Base-by-base conservation (phyloP, 2,113 vertebrate genomes). In the Sceloporus tristichus region DNA sequence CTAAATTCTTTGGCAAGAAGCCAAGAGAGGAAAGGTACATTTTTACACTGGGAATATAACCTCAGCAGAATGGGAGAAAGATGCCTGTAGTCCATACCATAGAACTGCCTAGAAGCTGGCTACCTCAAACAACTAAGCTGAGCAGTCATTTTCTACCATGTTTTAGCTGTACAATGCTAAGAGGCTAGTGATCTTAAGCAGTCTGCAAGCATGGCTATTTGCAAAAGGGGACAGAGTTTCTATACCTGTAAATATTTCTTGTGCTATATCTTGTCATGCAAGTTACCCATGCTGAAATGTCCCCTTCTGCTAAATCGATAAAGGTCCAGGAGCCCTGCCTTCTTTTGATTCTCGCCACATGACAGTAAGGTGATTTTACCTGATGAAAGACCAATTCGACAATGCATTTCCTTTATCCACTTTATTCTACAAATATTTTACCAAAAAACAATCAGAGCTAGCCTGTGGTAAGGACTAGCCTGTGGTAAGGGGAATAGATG, bases 41-140 rank as follows among this genome's bases (percentile, higher is more conserved):
- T 85, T 91, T 90, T 87, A 76, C 92, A 88, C 80, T 53, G 83
- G 87, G 78, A 91, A 56, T 65, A 92, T 89, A 90, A 91, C 84
- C 85, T 53, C 0, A 0, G 8, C 9, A 84, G 84, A 91, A 80
- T 89, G 85, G 11, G 18, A 82, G 79, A 79, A 29, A 90, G 89
- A 87, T 92, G 82, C 21, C 82, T 75, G 79, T 92, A 87, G 2
- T 74, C 48, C 78, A 79, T 6, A 42, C 73, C 85, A 56, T 21
- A 76, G 68, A 56, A 77, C 53, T n/a, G 16, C 23, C 42, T 9
- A 42, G 9, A 40, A 79, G 25, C 40, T 71, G 48, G 11, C 9
- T 18, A n/a, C 1, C 0, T 29, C 56, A 59, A 68, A 79, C 89
- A 66, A 11, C 14, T 54, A 4, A 0, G 0, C 2, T 79, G 79